Evolutionary conservation across 2,888 invertebrate species (phyloP), one percentile per base, ranked within the genome.

Genomic region (Rotaria magnacalcarata): DNA sequence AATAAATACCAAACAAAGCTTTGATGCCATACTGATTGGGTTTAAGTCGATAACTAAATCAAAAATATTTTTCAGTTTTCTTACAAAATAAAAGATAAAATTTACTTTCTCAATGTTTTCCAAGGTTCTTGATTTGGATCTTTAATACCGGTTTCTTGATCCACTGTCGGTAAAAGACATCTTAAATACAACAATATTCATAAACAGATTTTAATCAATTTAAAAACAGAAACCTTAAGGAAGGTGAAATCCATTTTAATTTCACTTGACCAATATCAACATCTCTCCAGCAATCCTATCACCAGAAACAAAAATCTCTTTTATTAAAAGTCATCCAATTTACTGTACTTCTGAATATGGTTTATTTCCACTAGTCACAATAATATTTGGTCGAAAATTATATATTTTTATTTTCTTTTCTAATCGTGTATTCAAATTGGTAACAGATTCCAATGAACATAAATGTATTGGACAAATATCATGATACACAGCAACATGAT

Each of bases 351-450:
- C n/a, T 24, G 47, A 2, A 47, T 47, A 80, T 47, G 80, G 43
- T 47, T n/a, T 6, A 1, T 24, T 5, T 14, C 24, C 8, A 80
- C 47, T 43, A 6, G 21, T 24, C 2, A 47, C 90, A 11, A 94
- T 92, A 88, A 95, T 94, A 90, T 94, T 94, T 0, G 94, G 93
- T 84, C 95, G 92, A 90, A 95, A 95, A 87, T 93, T 92, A 19
- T 92, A 90, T 21, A 90, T 89, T 10, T 91, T 89, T 0, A 94
- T 93, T 14, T 88, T 88, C 8, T 90, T 90, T 7, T 89, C 88
- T 56, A 94, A 88, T 0, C 93, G 93, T 1, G 90, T 91, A 89
- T 94, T 94, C 58, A 95, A 90, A 60, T 94, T 94, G 0, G 92
- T 91, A 0, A 95, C 90, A 0, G 95, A 94, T 0, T 93, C 92